Conservation (phyloP, 1,140 invertebrate species). For the Trachymyrmex cornetzi region DNA sequence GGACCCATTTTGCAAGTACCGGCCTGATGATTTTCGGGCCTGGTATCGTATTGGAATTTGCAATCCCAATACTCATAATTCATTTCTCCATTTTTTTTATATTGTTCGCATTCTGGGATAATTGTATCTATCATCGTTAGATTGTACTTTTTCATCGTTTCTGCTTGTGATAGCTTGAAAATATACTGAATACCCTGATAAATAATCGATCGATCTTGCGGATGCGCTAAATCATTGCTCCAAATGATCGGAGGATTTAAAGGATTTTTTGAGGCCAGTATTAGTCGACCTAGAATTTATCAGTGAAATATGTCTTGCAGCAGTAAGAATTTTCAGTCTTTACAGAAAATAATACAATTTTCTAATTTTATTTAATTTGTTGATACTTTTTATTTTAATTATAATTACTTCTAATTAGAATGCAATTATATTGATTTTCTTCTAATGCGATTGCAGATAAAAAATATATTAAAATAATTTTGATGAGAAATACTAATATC, state of each 20-base stretch:
- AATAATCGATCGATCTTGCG: conserved; percentile 84
- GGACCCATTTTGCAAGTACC: conserved; percentile 89
- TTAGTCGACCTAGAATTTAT: conserved; percentile 86
- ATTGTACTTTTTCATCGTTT: conserved; percentile 74
- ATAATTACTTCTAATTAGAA: background rate
- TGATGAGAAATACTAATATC: background rate
- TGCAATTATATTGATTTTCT: background rate
- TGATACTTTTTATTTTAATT: background rate
- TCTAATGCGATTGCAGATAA: background rate
- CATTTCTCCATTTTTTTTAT: background rate
- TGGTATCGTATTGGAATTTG: conserved; percentile 83
- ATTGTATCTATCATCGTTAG: conserved; percentile 67
- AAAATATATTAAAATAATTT: conserved; percentile 1
- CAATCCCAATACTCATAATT: conserved; percentile 88
- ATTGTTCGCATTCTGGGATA: conserved; percentile 73
- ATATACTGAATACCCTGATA: conserved; percentile 82
- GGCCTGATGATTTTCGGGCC: conserved; percentile 87
- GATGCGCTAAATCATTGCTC: conserved; percentile 87
- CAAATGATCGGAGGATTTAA: conserved; percentile 88
- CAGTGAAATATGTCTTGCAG: background rate
- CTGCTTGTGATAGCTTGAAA: conserved; percentile 77
- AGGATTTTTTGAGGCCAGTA: conserved; percentile 86
- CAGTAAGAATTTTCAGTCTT: background rate
- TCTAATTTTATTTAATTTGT: conserved; percentile 14
- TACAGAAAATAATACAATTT: background rate